phyloP scores from a whole-genome alignment of 2,888 invertebrate genomes.

The Boloria selene region DNA sequence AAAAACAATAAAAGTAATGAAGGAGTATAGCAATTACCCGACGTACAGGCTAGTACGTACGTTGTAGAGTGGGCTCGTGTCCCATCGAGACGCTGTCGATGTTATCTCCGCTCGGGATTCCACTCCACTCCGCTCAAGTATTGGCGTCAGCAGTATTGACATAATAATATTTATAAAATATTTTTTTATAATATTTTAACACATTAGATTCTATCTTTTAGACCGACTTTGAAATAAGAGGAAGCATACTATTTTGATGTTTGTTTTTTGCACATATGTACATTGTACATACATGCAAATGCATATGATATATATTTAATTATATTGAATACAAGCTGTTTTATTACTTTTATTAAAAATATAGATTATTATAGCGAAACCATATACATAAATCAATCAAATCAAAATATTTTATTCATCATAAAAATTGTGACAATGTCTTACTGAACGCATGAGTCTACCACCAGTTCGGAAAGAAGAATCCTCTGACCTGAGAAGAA shows the following conservation, averaged over 20 bases:
- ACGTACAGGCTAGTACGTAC: constrained; percentile 50
- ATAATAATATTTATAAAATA: constrained; percentile 4
- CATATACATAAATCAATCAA: no score
- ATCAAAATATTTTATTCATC: no score
- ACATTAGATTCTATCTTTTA: background rate
- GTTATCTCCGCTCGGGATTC: constrained; percentile 67
- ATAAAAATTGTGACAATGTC: no score
- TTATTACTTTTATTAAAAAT: background rate
- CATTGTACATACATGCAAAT: no score
- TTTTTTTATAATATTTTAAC: background rate
- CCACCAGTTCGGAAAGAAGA: no score
- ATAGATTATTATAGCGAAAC: background rate
- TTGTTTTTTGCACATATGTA: no score
- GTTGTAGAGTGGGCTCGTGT: constrained; percentile 54
- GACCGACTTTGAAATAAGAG: no score
- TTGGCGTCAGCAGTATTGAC: constrained; percentile 44
- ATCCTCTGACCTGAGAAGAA: no score
- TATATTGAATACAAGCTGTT: no score
- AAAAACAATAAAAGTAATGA: constrained; percentile 5
- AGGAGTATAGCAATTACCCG: constrained; percentile 48
- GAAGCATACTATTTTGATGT: no score
- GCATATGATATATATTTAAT: no score
- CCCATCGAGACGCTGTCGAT: constrained; percentile 62
- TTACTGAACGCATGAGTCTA: no score
- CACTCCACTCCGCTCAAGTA: constrained; percentile 47